Evolutionary conservation across 2,888 invertebrate species (phyloP).

Genomic region (Spatulosminthurus flaviceps): DNA sequence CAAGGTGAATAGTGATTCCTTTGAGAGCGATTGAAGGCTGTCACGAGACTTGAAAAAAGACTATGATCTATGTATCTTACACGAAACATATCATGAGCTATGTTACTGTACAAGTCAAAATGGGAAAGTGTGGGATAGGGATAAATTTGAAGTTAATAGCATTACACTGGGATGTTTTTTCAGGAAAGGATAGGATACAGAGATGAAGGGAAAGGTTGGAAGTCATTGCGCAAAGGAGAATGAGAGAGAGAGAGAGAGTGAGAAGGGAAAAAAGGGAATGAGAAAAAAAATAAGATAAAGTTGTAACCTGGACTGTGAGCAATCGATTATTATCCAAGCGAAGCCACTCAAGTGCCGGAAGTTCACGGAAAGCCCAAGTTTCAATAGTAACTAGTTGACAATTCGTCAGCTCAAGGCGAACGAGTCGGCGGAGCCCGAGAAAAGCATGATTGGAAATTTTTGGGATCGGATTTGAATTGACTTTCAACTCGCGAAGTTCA

Average conservation of each 20-base stretch:
- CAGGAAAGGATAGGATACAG: neutral
- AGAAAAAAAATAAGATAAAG: constrained; percentile 26
- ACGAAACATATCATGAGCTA: too few species aligned
- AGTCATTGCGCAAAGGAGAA: neutral
- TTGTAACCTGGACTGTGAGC: constrained; percentile 66
- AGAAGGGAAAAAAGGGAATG: constrained; percentile 8
- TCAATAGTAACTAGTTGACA: constrained; percentile 78
- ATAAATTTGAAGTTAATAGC: neutral
- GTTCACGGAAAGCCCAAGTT: constrained; percentile 76
- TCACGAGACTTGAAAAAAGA: neutral
- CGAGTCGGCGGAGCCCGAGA: constrained; percentile 71
- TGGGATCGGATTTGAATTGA: constrained; percentile 79
- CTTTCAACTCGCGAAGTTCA: constrained; percentile 78
- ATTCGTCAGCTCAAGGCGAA: constrained; percentile 77
- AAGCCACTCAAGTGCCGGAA: constrained; percentile 80
- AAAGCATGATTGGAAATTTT: constrained; percentile 75
- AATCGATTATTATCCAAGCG: constrained; percentile 80
- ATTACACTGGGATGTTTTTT: neutral
- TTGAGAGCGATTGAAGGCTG: constrained; percentile 12
- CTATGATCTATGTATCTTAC: neutral
- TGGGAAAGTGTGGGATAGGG: too few species aligned
- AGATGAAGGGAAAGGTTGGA: neutral
- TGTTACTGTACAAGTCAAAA: too few species aligned
- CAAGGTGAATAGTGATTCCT: too few species aligned
- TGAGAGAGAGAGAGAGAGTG: neutral